These are phyloP conservation scores for Julus scandinavius DNA, from an alignment of 2,888 invertebrate species.

Conservation along the genomic window DNA sequence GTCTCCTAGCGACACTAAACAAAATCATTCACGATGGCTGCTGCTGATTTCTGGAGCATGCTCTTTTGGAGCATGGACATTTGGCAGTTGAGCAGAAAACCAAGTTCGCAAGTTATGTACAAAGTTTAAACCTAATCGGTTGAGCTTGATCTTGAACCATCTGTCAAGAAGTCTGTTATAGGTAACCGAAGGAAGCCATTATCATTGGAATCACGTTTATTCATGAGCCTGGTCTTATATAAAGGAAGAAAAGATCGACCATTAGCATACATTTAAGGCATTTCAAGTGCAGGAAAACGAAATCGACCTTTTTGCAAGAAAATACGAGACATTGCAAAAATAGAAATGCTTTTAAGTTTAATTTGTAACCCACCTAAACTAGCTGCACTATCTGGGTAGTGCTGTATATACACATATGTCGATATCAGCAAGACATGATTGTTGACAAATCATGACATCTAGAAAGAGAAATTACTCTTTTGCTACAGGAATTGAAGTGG, in stretches of 20 bases:
- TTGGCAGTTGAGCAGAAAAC: background rate
- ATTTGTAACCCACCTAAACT: too few species aligned
- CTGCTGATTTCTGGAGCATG: conserved; percentile 29
- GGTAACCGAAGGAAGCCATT: background rate
- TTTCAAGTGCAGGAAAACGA: background rate
- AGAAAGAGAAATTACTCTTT: background rate
- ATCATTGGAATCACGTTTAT: background rate
- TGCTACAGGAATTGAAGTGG: background rate
- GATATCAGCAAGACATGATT: background rate
- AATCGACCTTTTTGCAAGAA: background rate
- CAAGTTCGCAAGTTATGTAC: background rate
- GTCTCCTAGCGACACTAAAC: conserved; percentile 16
- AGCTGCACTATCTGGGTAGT: background rate
- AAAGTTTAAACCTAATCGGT: background rate
- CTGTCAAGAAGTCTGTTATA: background rate
- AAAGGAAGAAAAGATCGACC: background rate
- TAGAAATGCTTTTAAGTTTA: background rate
- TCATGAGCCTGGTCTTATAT: background rate
- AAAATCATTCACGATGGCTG: background rate
- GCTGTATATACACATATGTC: background rate
- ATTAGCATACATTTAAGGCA: background rate
- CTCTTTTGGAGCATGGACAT: background rate
- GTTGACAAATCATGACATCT: conserved; percentile 4
- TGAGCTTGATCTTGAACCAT: background rate
- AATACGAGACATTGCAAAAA: background rate